Evolutionary conservation across 1,140 invertebrate genomes (phyloP).

Genomic region (Fopius arisanus): DNA sequence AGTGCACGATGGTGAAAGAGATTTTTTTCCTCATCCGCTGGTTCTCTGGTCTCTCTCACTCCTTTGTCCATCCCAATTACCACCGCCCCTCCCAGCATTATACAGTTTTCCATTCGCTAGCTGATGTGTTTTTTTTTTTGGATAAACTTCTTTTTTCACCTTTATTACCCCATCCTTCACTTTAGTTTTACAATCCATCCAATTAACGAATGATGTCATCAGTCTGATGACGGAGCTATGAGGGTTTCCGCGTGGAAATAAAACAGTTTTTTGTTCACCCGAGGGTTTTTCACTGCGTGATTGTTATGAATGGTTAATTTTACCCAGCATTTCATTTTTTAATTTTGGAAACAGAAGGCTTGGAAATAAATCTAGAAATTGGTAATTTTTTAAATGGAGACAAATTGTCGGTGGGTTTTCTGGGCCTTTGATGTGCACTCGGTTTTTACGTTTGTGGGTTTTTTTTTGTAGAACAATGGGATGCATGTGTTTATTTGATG

Average conservation of each 20-base stretch:
- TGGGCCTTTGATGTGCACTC: not conserved
- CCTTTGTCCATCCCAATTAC: slow-evolving; percentile 23
- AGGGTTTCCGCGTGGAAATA: not conserved
- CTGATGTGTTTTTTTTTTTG: not conserved
- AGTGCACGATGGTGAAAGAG: slow-evolving; percentile 22
- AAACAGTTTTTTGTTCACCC: not conserved
- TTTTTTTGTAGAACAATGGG: not conserved
- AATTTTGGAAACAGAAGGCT: not conserved
- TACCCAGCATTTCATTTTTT: not conserved
- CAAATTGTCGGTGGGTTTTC: not conserved
- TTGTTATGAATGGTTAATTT: not conserved
- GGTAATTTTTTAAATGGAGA: not conserved
- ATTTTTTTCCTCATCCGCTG: slow-evolving; percentile 10
- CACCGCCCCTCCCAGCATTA: not conserved
- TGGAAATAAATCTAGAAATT: not conserved
- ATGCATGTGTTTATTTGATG: not conserved
- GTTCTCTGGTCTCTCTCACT: not conserved
- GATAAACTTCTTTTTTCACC: not conserved
- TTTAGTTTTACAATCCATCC: slow-evolving; percentile 16
- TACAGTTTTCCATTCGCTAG: not conserved
- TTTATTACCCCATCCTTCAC: slow-evolving; percentile 6
- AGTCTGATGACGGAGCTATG: not conserved
- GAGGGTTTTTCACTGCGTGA: not conserved
- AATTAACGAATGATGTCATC: slow-evolving; percentile 23
- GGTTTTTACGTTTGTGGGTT: not conserved